phyloP scores from a whole-genome alignment of 2,888 invertebrate species.

The Idaea dimidiata region DNA sequence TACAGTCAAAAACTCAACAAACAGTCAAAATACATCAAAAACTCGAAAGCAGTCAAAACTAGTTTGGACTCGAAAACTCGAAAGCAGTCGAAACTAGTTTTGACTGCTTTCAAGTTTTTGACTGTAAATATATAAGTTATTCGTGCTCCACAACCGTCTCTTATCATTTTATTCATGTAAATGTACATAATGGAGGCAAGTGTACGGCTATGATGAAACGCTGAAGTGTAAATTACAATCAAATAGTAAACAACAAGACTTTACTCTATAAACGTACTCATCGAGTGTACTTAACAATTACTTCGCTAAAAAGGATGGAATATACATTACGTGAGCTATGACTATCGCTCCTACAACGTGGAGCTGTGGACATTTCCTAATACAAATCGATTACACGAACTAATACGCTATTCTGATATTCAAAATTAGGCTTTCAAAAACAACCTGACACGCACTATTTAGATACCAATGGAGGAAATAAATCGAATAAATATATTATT shows the following conservation, averaged over 20 bases:
- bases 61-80: no score
- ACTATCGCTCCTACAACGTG: slow-evolving; percentile 49
- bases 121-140: no score
- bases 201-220: slow-evolving; percentile 59
- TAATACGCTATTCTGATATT: slow-evolving; percentile 57
- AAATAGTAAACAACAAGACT: slow-evolving; percentile 66
- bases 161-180: slow-evolving; percentile 47
- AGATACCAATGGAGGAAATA: slow-evolving; percentile 20
- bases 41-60: slow-evolving; percentile 38
- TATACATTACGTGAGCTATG: slow-evolving; percentile 78
- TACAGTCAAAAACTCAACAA: no score
- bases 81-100: no score
- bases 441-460: slow-evolving; percentile 38
- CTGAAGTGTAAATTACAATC: slow-evolving; percentile 64
- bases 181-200: slow-evolving; percentile 73
- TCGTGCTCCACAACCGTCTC: no score
- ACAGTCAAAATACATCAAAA: no score
- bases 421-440: slow-evolving; percentile 36
- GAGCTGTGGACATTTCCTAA: slow-evolving; percentile 58
- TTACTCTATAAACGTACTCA: slow-evolving; percentile 68
- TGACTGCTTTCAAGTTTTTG: no score
- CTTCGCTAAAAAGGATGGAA: slow-evolving; percentile 75
- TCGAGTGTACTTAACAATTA: slow-evolving; percentile 73
- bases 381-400: slow-evolving; percentile 46
- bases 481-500: slow-evolving; percentile 25